These are phyloP conservation scores for Tupiocoris notatus DNA, from an alignment of 2,888 invertebrate species.

Conservation along the genomic window DNA sequence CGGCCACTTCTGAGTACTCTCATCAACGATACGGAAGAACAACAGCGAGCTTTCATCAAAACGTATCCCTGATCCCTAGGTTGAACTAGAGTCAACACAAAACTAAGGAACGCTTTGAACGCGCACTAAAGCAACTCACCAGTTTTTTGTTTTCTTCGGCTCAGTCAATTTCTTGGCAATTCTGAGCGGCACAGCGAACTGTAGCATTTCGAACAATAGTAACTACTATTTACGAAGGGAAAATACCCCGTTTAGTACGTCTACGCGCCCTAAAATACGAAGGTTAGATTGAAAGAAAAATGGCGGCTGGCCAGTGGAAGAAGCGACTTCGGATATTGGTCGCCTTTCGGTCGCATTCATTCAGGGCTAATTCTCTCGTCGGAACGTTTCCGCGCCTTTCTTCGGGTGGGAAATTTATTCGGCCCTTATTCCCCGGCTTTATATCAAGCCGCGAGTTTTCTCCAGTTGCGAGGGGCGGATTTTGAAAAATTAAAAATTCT, in stretches of 20 bases:
- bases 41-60: neutral
- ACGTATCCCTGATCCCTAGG: neutral
- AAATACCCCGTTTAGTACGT: too few relatives aligned
- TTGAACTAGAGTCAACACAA: neutral
- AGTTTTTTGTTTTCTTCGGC: too few relatives aligned
- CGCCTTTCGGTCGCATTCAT: neutral
- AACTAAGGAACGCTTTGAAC: neutral
- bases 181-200: neutral
- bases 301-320: conserved; percentile 10
- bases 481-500: neutral
- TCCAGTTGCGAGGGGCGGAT: neutral
- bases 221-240: neutral
- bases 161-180: neutral
- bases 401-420: too few relatives aligned
- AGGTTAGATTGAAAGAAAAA: conserved; percentile 37
- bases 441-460: too few relatives aligned
- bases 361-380: neutral
- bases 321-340: neutral
- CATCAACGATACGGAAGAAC: too few relatives aligned
- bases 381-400: too few relatives aligned
- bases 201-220: neutral
- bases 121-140: too few relatives aligned
- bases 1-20: too few relatives aligned
- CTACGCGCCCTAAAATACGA: conserved; percentile 30
- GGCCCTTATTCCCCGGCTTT: too few relatives aligned